phyloP scores from a whole-genome alignment of 2,113 vertebrate species.

The Onychostruthus taczanowskii region DNA sequence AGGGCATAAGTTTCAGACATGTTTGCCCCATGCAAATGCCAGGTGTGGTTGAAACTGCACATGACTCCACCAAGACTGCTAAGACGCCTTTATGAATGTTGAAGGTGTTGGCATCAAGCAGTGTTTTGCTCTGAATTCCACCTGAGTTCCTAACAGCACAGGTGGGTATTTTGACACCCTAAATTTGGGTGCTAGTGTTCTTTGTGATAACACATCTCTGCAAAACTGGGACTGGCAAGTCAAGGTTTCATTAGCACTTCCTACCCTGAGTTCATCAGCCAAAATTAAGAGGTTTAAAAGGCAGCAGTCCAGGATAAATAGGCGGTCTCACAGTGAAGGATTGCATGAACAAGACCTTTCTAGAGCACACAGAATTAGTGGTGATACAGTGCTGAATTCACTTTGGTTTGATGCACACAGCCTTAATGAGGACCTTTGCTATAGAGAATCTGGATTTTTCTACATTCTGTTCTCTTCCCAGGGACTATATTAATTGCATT shows the following conservation, averaged over 20 bases:
- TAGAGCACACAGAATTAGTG: accelerated
- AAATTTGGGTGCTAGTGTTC: background rate
- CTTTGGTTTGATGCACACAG: background rate
- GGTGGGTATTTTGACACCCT: background rate
- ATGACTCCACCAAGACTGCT: background rate
- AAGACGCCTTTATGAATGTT: background rate
- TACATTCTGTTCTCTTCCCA: background rate
- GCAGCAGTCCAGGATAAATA: background rate
- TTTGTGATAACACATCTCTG: background rate
- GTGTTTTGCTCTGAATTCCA: background rate
- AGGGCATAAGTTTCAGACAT: background rate
- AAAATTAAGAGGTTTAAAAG: background rate
- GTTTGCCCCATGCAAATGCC: background rate
- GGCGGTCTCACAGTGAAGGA: background rate
- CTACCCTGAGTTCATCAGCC: background rate
- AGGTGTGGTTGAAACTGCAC: background rate
- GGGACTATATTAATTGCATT: background rate
- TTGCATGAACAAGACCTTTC: background rate
- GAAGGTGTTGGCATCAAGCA: accelerated
- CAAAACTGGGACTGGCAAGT: background rate
- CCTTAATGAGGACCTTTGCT: background rate
- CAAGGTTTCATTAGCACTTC: background rate
- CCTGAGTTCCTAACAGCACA: background rate
- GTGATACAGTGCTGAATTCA: background rate
- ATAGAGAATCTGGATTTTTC: background rate